Evolutionary conservation across 2,113 vertebrate genomes (phyloP), one percentile per base, ranked within the genome.

Genomic region (Leuciscus idus): DNA sequence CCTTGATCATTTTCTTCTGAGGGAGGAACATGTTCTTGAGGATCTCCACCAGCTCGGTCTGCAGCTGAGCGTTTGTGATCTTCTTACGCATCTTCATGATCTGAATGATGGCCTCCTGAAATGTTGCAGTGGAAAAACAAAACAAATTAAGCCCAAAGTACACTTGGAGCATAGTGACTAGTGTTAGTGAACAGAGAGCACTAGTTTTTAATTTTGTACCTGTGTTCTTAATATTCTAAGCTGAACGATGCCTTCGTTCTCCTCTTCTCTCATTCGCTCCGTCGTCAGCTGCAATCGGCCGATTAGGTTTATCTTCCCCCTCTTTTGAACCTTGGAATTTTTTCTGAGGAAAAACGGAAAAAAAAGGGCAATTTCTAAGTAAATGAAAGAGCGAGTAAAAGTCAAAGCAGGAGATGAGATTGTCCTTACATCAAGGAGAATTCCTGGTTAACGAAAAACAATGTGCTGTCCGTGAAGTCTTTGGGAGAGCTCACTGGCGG

Each of bases 71-170:
- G 83, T 99, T 99, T 90, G 97, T 99, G 93, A 99, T 99, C 95
- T 98, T 98, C 95, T 99, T 99, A 90, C 98, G 93, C 98, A 99
- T 99, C 95, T 99, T 99, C 98, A 99, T 99, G 92, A 99, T 99
- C 94, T 99, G 98, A 94, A 99, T 99, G 85, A 99, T 99, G 93
- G 98, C 98, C 94, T 99, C 98, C 98, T 99, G 90, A 83, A 48
- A 62, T 8, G 26, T 11, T 26, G 2, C 15, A 2, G 73, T 2
- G 3, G 57, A 6, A 30, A 48, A 30, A 23, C 43, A 13, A 64
- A 15, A 15, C 5, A 7, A 30, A 19, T 68, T 68, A 19, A 68
- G 26, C 28, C 26, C 11, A 8, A 70, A 39, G 66, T 70, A 39
- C 36, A 39, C 33, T 39, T 70, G 36, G 66, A 33, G 17, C 8